Percentiles rank a stretch among this genome's conserved stretches.
These are phyloP conservation scores for Mythimna loreyi DNA, from an alignment of 2,888 invertebrate genomes.

Conservation along the genomic window DNA sequence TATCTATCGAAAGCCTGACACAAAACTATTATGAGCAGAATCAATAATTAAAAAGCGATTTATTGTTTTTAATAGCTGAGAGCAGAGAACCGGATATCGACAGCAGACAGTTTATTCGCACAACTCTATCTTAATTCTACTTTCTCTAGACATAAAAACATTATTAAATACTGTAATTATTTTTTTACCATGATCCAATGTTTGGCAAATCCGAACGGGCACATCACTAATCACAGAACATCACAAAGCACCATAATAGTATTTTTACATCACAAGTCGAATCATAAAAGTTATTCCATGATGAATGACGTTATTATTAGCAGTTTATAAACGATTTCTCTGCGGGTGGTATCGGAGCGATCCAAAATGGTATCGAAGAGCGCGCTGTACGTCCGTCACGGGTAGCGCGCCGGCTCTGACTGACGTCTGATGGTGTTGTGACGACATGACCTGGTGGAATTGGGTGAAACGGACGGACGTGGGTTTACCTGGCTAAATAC, in stretches of 20 bases:
- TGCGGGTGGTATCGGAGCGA: conserved; percentile 73
- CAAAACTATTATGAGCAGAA: conserved; percentile 53
- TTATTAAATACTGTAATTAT: conserved; percentile 4
- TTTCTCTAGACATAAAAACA: conserved; percentile 47
- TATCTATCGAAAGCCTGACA: conserved; percentile 38
- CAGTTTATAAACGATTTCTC: conserved; percentile 70
- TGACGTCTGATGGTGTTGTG: conserved; percentile 40
- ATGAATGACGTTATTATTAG: conserved; percentile 76
- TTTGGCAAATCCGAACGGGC: conserved; percentile 53
- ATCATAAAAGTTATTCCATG: conserved; percentile 56
- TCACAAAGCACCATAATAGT: conserved; percentile 59
- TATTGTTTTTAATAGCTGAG: conserved; percentile 43
- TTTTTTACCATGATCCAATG: conserved; percentile 48
- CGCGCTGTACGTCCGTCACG: conserved; percentile 62
- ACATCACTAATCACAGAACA: conserved; percentile 63
- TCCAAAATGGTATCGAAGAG: conserved; percentile 46
- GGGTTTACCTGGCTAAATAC: conserved; percentile 51
- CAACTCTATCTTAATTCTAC: conserved; percentile 48
- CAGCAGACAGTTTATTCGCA: conserved; percentile 38
- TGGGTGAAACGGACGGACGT: conserved; percentile 63
- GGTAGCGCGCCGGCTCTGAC: conserved; percentile 61
- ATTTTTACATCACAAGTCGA: conserved; percentile 54
- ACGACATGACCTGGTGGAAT: conserved; percentile 57
- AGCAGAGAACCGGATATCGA: conserved; percentile 39
- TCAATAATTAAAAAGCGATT: conserved; percentile 59